Evolutionary conservation across 2,797 vertebrate species (phyloP).

Genomic region (Sebastes umbrosus): DNA sequence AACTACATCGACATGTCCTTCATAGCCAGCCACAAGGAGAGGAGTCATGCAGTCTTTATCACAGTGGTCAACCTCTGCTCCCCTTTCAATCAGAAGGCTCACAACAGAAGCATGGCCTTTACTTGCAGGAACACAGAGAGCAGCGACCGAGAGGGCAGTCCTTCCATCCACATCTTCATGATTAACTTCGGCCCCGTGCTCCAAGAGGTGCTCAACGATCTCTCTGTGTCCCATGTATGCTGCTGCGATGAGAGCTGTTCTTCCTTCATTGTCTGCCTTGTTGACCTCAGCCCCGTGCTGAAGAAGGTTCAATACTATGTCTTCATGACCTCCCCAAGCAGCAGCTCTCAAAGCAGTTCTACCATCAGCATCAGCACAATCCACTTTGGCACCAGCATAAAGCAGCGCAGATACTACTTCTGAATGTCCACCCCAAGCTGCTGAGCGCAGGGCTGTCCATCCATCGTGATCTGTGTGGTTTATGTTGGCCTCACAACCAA

Average conservation of each 20-base stretch:
- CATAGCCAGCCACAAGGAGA: constrained; percentile 95
- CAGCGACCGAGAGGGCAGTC: constrained; percentile 95
- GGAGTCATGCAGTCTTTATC: constrained; percentile 99
- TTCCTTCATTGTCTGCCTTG: constrained; percentile 96
- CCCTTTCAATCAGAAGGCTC: constrained; percentile 93
- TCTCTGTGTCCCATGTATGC: constrained; percentile 98
- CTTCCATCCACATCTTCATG: constrained; percentile 97
- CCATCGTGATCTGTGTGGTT: constrained; percentile 97
- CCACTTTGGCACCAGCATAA: constrained; percentile 95
- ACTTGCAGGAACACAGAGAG: constrained; percentile 96
- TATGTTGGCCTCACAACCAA: constrained; percentile 93
- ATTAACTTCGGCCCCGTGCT: constrained; percentile 94
- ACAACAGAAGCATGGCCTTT: constrained; percentile 96
- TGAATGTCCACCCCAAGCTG: constrained; percentile 97
- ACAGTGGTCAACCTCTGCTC: constrained; percentile 96
- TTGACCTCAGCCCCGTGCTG: constrained; percentile 97
- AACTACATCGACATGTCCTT: constrained; percentile 97
- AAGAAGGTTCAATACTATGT: constrained; percentile 95
- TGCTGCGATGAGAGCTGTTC: constrained; percentile 95
- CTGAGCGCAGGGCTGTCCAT: constrained; percentile 95
- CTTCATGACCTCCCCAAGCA: constrained; percentile 98
- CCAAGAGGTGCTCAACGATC: constrained; percentile 96
- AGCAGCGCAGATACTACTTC: constrained; percentile 98
- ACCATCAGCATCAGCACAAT: constrained; percentile 95
- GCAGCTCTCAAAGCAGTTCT: constrained; percentile 95